Evolutionary conservation across 2,113 vertebrate species (phyloP).

Genomic region (Scophthalmus maximus): DNA sequence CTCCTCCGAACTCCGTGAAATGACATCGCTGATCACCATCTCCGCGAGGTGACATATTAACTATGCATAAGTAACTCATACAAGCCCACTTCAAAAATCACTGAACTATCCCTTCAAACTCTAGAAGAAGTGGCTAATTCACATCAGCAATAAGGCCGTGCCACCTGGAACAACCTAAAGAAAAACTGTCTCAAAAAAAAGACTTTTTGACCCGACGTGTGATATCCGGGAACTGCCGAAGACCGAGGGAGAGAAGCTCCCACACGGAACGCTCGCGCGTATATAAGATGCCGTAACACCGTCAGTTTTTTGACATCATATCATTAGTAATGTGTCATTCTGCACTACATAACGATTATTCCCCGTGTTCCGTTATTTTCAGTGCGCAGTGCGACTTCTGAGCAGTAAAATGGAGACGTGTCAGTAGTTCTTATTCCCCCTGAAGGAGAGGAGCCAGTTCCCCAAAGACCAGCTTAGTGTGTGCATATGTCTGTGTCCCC

Average conservation of each 20-base stretch:
- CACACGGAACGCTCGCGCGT: background rate
- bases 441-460: slow-evolving; percentile 28
- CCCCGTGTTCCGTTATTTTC: slow-evolving; percentile 7
- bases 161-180: background rate
- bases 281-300: background rate
- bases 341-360: background rate
- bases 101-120: too few species aligned
- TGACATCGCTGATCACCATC: too few species aligned
- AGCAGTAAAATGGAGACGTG: slow-evolving; percentile 29
- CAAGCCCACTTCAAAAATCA: too few species aligned
- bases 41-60: too few species aligned
- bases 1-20: too few species aligned
- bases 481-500: slow-evolving; percentile 30
- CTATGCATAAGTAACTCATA: too few species aligned
- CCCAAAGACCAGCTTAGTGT: slow-evolving; percentile 45
- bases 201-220: slow-evolving; percentile 34
- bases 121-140: slow-evolving; percentile 10
- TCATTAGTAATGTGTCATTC: background rate
- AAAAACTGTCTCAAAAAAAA: background rate
- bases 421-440: slow-evolving; percentile 25
- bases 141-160: background rate
- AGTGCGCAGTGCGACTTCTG: background rate
- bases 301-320: background rate
- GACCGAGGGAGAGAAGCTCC: slow-evolving; percentile 1
- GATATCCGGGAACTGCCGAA: slow-evolving; percentile 19